Conservation (phyloP, 2,888 invertebrate species). For the Craniophora ligustri region DNA sequence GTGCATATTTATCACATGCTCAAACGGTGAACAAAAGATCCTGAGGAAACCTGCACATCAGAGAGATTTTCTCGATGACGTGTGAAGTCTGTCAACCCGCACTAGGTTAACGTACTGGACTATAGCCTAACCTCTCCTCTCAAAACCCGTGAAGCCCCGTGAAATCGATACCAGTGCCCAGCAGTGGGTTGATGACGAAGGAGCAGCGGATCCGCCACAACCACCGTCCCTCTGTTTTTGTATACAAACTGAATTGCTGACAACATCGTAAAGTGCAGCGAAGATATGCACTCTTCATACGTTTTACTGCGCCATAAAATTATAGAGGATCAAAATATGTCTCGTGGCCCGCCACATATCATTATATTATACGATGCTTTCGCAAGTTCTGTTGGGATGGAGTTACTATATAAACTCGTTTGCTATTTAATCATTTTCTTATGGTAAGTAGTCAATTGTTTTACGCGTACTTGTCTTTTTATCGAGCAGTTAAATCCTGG, state of each 20-base stretch:
- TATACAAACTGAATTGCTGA: constrained; percentile 25
- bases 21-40: no score
- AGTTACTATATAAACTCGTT: background rate
- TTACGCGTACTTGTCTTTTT: background rate
- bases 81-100: no score
- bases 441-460: background rate
- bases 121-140: no score
- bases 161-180: background rate
- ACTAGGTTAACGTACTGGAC: no score
- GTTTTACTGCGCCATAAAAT: constrained; percentile 41
- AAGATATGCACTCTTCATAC: constrained; percentile 27
- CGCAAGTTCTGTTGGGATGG: background rate
- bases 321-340: constrained; percentile 22
- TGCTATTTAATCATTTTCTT: background rate
- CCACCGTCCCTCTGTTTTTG: constrained; percentile 3
- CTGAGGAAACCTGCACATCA: no score
- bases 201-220: background rate
- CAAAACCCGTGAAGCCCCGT: background rate
- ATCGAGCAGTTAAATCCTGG: background rate
- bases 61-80: no score
- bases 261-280: constrained; percentile 34
- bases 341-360: constrained; percentile 8
- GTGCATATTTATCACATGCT: no score
- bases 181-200: no score
- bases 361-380: background rate